These are phyloP conservation scores for Alexandromys fortis DNA, from an alignment of 2,113 vertebrate genomes.

Conservation along the genomic window DNA sequence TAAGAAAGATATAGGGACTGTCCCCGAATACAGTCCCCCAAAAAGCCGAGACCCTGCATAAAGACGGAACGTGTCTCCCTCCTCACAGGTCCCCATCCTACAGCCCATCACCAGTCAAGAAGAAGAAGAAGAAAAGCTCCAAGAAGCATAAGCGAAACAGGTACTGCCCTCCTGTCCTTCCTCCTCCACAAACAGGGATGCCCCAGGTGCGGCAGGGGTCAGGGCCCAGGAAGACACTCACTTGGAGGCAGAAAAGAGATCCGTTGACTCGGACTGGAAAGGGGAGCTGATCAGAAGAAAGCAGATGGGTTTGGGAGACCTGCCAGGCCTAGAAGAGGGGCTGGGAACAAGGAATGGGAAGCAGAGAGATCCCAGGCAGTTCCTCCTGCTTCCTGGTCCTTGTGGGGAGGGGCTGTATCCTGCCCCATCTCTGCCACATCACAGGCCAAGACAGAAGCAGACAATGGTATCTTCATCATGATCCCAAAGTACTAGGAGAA, in stretches of 20 bases:
- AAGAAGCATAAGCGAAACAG: slow-evolving; percentile 95
- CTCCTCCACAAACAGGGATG: neutral
- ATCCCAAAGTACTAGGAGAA: neutral
- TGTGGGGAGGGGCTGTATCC: accelerated
- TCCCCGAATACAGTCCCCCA: neutral
- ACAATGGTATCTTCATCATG: neutral
- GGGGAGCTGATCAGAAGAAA: neutral
- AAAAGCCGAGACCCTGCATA: neutral
- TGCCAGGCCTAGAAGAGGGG: neutral
- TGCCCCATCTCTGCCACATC: neutral
- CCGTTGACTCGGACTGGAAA: neutral
- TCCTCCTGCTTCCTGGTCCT: neutral
- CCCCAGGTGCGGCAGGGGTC: neutral
- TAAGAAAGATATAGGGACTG: neutral
- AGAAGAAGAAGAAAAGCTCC: slow-evolving; percentile 96
- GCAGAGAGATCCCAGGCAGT: neutral
- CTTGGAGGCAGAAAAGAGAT: neutral
- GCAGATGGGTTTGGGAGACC: neutral
- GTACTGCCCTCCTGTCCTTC: slow-evolving; percentile 85
- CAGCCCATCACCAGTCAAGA: slow-evolving; percentile 93
- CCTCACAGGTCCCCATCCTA: slow-evolving; percentile 91
- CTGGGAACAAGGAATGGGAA: accelerated
- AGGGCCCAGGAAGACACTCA: too few species aligned
- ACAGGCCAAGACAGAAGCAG: neutral
- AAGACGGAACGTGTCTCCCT: neutral